Base-by-base conservation (phyloP, 1,140 invertebrate species). In the Pectinophora gossypiella region DNA sequence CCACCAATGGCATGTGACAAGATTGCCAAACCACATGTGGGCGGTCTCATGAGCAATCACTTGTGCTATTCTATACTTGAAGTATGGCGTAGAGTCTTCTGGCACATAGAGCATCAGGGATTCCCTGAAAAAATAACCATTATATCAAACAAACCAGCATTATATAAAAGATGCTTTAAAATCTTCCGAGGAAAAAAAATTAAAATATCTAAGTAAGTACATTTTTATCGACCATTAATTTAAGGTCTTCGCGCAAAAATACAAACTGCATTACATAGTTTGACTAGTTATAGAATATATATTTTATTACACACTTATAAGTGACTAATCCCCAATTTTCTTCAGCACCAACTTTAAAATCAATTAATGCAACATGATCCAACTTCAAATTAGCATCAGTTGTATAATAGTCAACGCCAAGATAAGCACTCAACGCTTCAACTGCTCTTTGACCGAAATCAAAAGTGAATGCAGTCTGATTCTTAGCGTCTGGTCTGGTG, bases 301-400 rank as follows among this genome's bases (percentile, higher is more conserved):
- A n/a, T n/a, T n/a, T n/a, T n/a, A n/a, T n/a, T n/a, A n/a, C 63
- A 49, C 58, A 87, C 83, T 85, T 85, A 48, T 91, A 94, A 0
- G 90, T 92, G 21, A 93, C 85, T 19, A 94, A 68, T 2, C 92
- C 93, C 93, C 92, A 94, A 70, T 94, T 93, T 70, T 94, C 92
- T 92, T 93, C 93, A 38, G 92, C 93, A 1, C 92, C 92, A 53
- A 90, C 88, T 27, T 74, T 84, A 61, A 93, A 93, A 65, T 95
- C 93, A 1, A 93, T 91, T 15, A 95, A 84, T 2, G 93, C 93
- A 7, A 94, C 79, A 64, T 93, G 85, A 70, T 94, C 91, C 42
- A 89, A 61, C 61, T 90, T 77, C 2, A 87, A 84, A 38, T 88
- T 85, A 13, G 75, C 59, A 32, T 81, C 61, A n/a, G 75, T 74